phyloP scores from a whole-genome alignment of 1,140 invertebrate species.

The Philotrypesis tridentata region DNA sequence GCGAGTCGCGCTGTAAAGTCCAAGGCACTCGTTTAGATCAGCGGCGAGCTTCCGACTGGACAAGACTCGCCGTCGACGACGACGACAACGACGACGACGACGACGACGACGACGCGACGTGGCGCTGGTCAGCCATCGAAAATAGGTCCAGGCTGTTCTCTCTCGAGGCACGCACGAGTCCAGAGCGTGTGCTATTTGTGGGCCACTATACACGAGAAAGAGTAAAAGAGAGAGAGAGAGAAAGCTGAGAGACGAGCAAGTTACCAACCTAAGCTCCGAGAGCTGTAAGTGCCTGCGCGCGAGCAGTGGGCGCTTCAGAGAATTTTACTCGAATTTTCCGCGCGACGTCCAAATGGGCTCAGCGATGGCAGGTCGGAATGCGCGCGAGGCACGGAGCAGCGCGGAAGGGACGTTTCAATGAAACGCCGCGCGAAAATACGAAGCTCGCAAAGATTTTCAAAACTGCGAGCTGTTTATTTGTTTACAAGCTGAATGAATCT shows the following conservation, averaged over 20 bases:
- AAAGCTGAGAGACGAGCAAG: not conserved
- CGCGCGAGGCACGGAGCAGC: not conserved
- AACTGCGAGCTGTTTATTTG: not conserved
- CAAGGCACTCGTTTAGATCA: not conserved
- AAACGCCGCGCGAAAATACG: not conserved
- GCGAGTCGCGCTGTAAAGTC: not conserved
- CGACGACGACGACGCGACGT: not conserved
- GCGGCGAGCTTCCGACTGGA: constrained; percentile 37
- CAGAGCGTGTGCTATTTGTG: not conserved
- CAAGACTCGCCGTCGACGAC: not conserved
- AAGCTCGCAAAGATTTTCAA: not conserved
- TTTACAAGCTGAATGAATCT: no score
- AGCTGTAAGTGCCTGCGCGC: not conserved
- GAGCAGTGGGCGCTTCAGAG: not conserved
- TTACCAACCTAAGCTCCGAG: not conserved
- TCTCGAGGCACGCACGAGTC: not conserved
- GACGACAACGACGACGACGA: not conserved
- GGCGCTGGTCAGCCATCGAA: constrained; percentile 35
- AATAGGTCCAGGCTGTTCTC: constrained; percentile 40
- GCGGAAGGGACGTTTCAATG: not conserved
- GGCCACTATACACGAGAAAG: not conserved
- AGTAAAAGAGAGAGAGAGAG: not conserved
- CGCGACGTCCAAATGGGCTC: not conserved
- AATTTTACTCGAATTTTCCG: not conserved
- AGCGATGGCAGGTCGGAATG: not conserved